These are phyloP conservation scores for Pygoscelis adeliae DNA, from an alignment of 2,113 vertebrate genomes.

Conservation along the genomic window DNA sequence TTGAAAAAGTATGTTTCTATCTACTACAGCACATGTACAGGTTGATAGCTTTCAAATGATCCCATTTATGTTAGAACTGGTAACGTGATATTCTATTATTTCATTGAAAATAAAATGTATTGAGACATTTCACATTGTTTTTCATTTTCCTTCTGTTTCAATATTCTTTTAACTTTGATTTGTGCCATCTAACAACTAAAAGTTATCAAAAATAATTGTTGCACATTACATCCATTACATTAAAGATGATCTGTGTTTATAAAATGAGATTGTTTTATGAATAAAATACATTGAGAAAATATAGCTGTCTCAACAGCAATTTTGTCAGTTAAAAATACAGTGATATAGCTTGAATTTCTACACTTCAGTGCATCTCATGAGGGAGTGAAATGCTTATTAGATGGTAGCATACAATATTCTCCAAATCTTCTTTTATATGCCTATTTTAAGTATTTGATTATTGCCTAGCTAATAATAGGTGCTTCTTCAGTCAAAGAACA, in stretches of 20 bases:
- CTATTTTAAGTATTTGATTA: constrained; percentile 78
- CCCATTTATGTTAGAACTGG: background rate
- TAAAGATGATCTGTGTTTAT: constrained; percentile 12
- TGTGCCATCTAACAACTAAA: background rate
- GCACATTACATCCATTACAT: background rate
- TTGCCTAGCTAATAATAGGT: constrained; percentile 75
- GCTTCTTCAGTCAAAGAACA: constrained; percentile 64
- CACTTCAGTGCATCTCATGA: constrained; percentile 23
- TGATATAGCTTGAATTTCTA: constrained; percentile 37
- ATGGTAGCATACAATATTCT: constrained; percentile 33
- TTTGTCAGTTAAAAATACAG: constrained; percentile 33
- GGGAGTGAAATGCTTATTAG: constrained; percentile 44
- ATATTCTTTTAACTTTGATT: background rate
- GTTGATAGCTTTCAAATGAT: background rate
- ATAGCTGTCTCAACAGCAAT: constrained; percentile 8
- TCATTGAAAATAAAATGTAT: background rate
- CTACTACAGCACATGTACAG: background rate
- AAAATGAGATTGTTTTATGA: background rate
- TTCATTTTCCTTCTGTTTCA: background rate
- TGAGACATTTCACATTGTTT: background rate
- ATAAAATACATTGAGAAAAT: constrained; percentile 16
- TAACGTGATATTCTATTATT: constrained; percentile 7
- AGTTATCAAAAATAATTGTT: background rate
- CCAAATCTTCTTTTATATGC: constrained; percentile 57
- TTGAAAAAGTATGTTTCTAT: background rate